Base-by-base conservation (phyloP, 2,888 invertebrate species). In the Neoitamus cyanurus region DNA sequence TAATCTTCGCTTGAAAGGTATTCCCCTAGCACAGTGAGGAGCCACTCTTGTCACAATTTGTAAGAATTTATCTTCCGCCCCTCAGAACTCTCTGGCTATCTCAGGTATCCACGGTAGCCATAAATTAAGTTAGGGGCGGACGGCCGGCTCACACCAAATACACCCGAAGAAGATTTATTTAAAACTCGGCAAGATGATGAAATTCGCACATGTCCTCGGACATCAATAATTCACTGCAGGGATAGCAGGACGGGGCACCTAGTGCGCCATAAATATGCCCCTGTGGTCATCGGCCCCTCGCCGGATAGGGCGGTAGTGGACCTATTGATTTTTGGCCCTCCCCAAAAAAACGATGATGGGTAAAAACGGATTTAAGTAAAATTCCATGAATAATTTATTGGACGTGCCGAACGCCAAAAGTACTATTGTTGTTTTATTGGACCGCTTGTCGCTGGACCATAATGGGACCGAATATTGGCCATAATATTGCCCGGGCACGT, bases 341-440 rank as follows among this genome's bases (percentile, higher is more conserved):
- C 2, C 6, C 20, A n/a, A 25, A 25, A 37, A 37, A 37, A 20
- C 34, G 42, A 28, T 42, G 42, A 75, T 42, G 37, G 75, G 42
- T 75, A 75, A 75, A 75, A 75, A 42, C 42, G 75, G 42, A 75
- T 75, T 75, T 75, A 75, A 75, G 75, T 75, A 75, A 75, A 75
- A 58, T 75, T 75, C 75, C 20, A 75, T 42, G 42, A 75, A 75
- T 75, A 75, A 75, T 75, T 75, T 75, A 75, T 42, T 73, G 31
- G 42, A 70, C 6, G 28, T 37, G 11, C 36, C 20, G 75, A 28
- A 25, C 20, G 20, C 42, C 46, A 75, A 36, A 34, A 31, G 73
- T 36, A 34, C 15, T 73, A 42, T 20, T 75, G 37, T 42, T 42
- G 37, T 20, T 42, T 20, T 42, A 37, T 37, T 42, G 9, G 75